phyloP scores from a whole-genome alignment of 1,140 invertebrate genomes.

The Orussus abietinus region DNA sequence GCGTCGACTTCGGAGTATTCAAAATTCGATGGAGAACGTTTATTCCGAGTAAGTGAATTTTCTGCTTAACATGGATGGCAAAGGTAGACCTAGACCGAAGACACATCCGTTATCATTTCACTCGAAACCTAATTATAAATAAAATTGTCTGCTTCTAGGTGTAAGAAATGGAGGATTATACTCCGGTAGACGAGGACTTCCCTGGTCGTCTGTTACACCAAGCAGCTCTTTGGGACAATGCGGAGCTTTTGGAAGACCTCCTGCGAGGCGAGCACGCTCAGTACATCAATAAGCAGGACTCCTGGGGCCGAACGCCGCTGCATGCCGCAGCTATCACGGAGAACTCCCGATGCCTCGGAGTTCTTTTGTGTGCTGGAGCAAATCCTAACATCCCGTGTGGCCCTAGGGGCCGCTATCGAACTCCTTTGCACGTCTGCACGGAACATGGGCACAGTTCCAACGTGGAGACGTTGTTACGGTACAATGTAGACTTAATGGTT shows the following conservation, averaged over 20 bases:
- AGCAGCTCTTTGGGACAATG: slow-evolving; percentile 88
- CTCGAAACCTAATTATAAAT: too few species aligned
- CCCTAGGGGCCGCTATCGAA: slow-evolving; percentile 63
- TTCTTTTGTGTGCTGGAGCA: slow-evolving; percentile 71
- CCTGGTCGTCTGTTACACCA: slow-evolving; percentile 74
- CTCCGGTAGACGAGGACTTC: slow-evolving; percentile 76
- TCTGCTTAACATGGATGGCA: too few species aligned
- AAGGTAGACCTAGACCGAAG: too few species aligned
- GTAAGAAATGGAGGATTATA: slow-evolving; percentile 58
- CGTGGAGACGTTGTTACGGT: slow-evolving; percentile 63
- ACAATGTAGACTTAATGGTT: slow-evolving; percentile 64
- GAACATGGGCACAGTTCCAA: slow-evolving; percentile 76
- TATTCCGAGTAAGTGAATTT: too few species aligned
- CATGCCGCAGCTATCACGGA: slow-evolving; percentile 87
- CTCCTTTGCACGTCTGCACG: slow-evolving; percentile 75
- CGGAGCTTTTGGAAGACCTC: slow-evolving; percentile 79
- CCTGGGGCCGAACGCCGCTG: slow-evolving; percentile 74
- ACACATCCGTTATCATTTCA: too few species aligned
- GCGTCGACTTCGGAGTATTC: too few species aligned
- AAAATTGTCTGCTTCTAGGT: slow-evolving; percentile 8
- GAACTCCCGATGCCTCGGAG: slow-evolving; percentile 72
- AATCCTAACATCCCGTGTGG: slow-evolving; percentile 69
- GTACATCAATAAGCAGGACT: slow-evolving; percentile 73
- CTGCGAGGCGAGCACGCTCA: slow-evolving; percentile 67
- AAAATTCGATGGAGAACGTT: too few species aligned